These are phyloP conservation scores for Leptonema lineaticorne DNA, from an alignment of 1,140 invertebrate genomes.

Conservation along the genomic window DNA sequence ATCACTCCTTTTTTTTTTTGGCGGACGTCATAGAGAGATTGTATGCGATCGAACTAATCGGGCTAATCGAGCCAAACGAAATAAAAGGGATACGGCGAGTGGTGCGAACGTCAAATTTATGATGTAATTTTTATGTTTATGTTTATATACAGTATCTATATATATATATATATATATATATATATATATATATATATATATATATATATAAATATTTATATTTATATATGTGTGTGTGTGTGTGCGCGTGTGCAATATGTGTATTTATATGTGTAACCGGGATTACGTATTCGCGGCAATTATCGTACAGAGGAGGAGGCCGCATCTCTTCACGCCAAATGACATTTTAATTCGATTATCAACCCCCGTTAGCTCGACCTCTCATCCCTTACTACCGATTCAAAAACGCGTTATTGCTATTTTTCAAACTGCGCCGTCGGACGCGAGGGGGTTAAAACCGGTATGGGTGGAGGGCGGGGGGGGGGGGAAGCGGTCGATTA, in stretches of 20 bases:
- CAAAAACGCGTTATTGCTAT: conserved; percentile 29
- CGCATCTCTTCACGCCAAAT: conserved; percentile 32
- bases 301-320: conserved; percentile 5
- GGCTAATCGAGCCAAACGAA: neutral
- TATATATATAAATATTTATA: too few relatives aligned
- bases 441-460: neutral
- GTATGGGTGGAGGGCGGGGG: neutral
- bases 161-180: too few relatives aligned
- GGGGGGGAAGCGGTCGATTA: too few relatives aligned
- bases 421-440: conserved; percentile 16
- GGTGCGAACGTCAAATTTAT: conserved; percentile 18
- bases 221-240: too few relatives aligned
- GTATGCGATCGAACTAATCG: neutral
- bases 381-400: neutral
- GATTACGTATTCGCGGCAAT: conserved; percentile 26
- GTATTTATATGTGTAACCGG: neutral
- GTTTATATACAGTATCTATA: too few relatives aligned
- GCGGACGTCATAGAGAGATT: too few relatives aligned
- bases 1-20: too few relatives aligned
- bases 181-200: too few relatives aligned
- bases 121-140: conserved; percentile 18
- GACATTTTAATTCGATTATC: conserved; percentile 33
- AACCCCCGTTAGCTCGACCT: neutral
- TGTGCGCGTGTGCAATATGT: neutral
- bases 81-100: neutral